Evolutionary conservation across 2,797 vertebrate genomes (phyloP).

Genomic region (Falco cherrug): DNA sequence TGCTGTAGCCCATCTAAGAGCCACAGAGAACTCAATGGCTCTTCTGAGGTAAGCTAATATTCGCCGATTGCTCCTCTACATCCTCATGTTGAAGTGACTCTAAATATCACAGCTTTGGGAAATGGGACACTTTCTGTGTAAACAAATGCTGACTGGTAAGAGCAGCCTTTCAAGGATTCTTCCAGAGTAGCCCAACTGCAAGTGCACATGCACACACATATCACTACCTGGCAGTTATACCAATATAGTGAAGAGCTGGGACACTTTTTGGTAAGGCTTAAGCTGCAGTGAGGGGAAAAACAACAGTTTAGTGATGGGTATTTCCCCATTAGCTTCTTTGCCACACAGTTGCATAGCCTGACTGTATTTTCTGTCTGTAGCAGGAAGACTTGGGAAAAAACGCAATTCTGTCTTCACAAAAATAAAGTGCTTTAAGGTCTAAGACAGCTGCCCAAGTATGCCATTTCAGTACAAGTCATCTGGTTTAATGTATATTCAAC

Average conservation of each 20-base stretch:
- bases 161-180: neutral
- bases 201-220: accelerated
- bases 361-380: neutral
- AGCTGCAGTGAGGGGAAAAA: neutral
- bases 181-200: neutral
- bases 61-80: neutral
- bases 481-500: neutral
- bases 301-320: neutral
- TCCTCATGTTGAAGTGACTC: neutral
- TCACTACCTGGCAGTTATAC: neutral
- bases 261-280: neutral
- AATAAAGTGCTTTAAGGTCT: neutral
- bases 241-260: neutral
- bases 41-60: neutral
- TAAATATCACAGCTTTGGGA: neutral
- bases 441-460: neutral
- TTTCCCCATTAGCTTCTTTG: neutral
- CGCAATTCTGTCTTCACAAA: neutral
- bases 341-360: neutral
- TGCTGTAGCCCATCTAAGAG: neutral
- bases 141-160: neutral
- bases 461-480: neutral
- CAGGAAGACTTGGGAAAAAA: neutral
- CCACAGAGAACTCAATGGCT: neutral
- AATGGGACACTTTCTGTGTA: neutral